A percentile compares a stretch with the other conserved stretches of the same genome.
Conservation (phyloP, 2,113 vertebrate species). For the Cromileptes altivelis region DNA sequence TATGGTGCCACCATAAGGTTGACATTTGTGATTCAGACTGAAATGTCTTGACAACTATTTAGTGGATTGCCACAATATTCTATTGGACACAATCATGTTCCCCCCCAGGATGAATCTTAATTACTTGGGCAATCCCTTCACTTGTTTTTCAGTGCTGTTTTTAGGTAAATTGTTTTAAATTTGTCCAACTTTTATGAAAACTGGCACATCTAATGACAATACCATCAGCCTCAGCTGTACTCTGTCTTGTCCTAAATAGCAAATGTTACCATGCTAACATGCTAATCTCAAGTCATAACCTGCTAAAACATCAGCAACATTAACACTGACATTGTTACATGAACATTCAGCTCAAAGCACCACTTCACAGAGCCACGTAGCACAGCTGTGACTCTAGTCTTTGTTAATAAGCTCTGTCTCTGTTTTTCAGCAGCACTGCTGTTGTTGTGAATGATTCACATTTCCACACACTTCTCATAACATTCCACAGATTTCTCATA, state of each 20-base stretch:
- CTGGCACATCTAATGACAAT: neutral
- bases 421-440: neutral
- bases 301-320: neutral
- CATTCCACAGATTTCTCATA: neutral
- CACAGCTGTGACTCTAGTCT: neutral
- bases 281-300: neutral
- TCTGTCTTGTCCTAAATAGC: neutral
- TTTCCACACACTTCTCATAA: neutral
- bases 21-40: neutral
- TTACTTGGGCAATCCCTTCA: neutral
- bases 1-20: neutral
- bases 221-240: neutral
- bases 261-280: neutral
- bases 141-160: neutral
- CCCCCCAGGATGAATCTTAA: neutral
- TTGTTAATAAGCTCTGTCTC: neutral
- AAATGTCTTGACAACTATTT: neutral
- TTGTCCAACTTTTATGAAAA: neutral
- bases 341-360: neutral
- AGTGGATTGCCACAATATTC: neutral
- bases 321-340: neutral
- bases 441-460: neutral
- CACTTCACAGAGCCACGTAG: neutral
- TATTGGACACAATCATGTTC: neutral
- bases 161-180: no score